Conservation (phyloP, 2,888 invertebrate species). For the Drosophila rubida region DNA sequence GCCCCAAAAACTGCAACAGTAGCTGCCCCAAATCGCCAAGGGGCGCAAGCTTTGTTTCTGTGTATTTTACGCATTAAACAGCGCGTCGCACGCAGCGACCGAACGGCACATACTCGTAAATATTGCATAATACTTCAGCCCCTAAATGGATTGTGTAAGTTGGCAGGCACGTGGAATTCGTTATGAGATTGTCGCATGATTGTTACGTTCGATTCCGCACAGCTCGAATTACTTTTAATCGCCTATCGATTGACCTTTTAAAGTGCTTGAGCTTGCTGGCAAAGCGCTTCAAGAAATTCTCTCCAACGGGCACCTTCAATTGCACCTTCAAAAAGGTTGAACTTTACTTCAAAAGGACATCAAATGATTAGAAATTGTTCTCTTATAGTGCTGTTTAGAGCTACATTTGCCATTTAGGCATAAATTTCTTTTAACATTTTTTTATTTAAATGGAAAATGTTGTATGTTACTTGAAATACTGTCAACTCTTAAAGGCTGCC, state of each 20-base stretch:
- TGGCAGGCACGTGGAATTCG: slow-evolving; percentile 30
- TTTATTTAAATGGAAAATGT: too few relatives aligned
- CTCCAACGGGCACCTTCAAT: not conserved
- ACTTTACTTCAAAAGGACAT: too few relatives aligned
- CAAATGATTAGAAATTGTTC: too few relatives aligned
- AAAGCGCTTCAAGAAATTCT: not conserved
- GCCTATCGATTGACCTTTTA: slow-evolving; percentile 42
- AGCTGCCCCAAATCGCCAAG: not conserved
- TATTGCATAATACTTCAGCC: slow-evolving; percentile 52
- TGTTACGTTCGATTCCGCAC: slow-evolving; percentile 4
- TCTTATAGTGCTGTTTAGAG: too few relatives aligned
- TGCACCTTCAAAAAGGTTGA: not conserved
- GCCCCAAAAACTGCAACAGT: slow-evolving; percentile 63
- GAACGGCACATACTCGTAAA: slow-evolving; percentile 48
- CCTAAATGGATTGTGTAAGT: slow-evolving; percentile 27
- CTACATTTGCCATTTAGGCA: too few relatives aligned
- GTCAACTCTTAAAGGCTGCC: too few relatives aligned
- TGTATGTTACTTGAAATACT: too few relatives aligned
- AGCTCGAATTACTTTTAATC: slow-evolving; percentile 15
- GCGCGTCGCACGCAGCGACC: slow-evolving; percentile 23
- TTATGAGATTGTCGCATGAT: slow-evolving; percentile 30
- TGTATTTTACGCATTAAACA: slow-evolving; percentile 75
- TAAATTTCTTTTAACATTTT: too few relatives aligned
- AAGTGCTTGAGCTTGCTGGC: not conserved
- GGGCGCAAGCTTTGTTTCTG: slow-evolving; percentile 38